Conservation (phyloP, 2,888 invertebrate species). For the Sarcophaga subvicina region DNA sequence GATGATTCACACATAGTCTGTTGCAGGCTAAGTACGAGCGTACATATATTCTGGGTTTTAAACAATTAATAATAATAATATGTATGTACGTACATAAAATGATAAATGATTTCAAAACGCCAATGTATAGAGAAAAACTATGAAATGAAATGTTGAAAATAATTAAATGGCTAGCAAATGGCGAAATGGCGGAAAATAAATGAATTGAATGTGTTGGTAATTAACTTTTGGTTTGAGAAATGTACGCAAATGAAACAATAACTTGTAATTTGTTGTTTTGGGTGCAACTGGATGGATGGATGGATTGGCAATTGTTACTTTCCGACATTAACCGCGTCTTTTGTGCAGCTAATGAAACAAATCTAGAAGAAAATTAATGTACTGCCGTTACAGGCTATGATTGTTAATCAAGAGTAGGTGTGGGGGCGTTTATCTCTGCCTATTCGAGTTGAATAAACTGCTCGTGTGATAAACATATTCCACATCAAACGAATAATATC, state of each 20-base stretch:
- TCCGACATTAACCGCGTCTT: background rate
- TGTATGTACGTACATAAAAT: background rate
- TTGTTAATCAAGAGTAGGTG: constrained; percentile 38
- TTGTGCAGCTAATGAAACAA: constrained; percentile 1
- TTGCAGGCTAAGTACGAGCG: background rate
- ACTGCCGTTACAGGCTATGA: background rate
- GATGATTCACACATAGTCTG: constrained; percentile 19
- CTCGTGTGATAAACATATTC: background rate
- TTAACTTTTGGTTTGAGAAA: background rate
- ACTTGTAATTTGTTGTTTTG: background rate
- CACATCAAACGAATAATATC: too few species aligned
- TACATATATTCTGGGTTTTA: background rate
- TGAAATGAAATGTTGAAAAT: background rate
- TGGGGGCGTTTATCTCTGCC: background rate
- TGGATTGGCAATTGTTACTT: constrained; percentile 11
- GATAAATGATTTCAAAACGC: constrained; percentile 44
- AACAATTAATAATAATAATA: background rate
- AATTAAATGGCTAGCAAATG: background rate
- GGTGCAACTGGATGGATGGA: too few species aligned
- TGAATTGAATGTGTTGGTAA: background rate
- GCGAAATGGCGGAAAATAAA: constrained; percentile 28
- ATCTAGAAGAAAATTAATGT: background rate
- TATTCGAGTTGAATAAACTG: background rate
- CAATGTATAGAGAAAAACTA: background rate
- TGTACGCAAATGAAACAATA: constrained; percentile 3